A percentile compares a stretch with the other conserved stretches of the same genome.
Conservation (phyloP, 2,888 invertebrate genomes). For the Salticus scenicus region DNA sequence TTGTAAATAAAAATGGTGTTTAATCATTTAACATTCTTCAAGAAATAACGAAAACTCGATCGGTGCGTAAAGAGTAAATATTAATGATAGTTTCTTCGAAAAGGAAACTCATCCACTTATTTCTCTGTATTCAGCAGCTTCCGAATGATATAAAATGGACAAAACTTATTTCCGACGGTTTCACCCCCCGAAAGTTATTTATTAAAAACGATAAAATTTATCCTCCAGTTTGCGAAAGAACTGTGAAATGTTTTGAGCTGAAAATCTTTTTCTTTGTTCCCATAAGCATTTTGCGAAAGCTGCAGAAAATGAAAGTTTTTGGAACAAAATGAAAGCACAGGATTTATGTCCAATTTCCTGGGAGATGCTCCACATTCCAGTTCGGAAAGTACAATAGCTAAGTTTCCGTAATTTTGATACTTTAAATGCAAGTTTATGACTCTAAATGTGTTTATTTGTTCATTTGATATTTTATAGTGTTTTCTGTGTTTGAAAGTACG, state of each 20-base stretch:
- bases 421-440: not conserved
- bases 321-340: not conserved
- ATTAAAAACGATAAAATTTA: constrained; percentile 4
- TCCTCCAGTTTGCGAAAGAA: not conserved
- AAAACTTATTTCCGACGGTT: not conserved
- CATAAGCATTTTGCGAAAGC: not conserved
- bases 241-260: not conserved
- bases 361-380: not conserved
- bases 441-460: too few relatives aligned
- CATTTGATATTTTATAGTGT: too few relatives aligned
- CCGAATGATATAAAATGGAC: not conserved
- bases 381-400: not conserved
- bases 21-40: too few relatives aligned
- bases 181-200: not conserved
- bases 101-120: not conserved
- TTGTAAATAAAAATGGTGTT: too few relatives aligned
- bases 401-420: not conserved
- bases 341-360: not conserved
- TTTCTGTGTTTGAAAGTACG: too few relatives aligned
- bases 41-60: too few relatives aligned
- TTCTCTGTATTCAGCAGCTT: not conserved
- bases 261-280: too few relatives aligned
- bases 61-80: not conserved
- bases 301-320: not conserved
- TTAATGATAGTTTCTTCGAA: not conserved